phyloP scores from a whole-genome alignment of 2,888 invertebrate genomes.

The Dynastes grantii region DNA sequence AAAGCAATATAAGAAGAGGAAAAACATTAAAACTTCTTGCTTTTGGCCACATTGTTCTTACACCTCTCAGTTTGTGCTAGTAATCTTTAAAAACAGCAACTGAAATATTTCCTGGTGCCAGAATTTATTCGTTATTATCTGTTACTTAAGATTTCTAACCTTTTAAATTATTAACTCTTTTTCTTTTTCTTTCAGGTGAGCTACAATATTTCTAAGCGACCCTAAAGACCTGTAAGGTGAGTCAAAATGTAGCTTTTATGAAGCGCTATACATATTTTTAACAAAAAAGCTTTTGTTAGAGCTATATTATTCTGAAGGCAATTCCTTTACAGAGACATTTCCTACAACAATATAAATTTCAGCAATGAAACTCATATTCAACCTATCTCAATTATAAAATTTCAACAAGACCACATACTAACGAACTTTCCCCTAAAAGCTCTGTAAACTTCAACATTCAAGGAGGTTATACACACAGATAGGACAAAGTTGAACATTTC shows the following conservation, averaged over 20 bases:
- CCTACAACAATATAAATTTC: neutral
- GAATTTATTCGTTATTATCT: too few species aligned
- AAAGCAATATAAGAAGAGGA: too few species aligned
- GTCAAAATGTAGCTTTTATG: too few species aligned
- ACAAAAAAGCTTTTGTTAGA: neutral
- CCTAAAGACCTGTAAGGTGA: neutral
- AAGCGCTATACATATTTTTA: neutral
- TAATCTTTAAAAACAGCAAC: too few species aligned
- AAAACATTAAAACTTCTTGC: too few species aligned
- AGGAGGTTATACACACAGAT: neutral
- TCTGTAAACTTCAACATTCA: neutral
- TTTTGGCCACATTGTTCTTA: too few species aligned
- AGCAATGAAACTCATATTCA: neutral
- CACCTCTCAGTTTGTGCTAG: too few species aligned
- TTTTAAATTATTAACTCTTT: too few species aligned
- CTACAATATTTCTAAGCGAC: neutral
- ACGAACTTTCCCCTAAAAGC: conserved; percentile 5
- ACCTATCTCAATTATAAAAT: conserved; percentile 10
- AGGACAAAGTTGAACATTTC: conserved; percentile 19
- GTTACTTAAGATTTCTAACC: too few species aligned
- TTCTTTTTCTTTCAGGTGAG: too few species aligned
- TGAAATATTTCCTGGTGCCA: too few species aligned
- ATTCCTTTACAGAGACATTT: neutral
- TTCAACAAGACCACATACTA: neutral
- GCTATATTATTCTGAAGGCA: neutral